Conservation (phyloP, 2,888 invertebrate species). For the Rhingia rostrata region DNA sequence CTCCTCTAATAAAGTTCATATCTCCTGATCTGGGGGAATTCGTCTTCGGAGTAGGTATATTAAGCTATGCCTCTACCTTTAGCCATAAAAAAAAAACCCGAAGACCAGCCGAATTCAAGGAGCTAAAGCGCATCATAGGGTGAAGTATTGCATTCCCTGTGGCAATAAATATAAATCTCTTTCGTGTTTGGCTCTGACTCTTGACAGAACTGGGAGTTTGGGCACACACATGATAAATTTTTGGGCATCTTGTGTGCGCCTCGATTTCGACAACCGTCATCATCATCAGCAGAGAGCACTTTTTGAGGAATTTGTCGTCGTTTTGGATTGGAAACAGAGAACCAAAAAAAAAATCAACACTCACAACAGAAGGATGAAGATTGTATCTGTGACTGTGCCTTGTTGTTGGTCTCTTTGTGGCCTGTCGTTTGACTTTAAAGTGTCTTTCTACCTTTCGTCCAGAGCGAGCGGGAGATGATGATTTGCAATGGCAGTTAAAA, state of each 20-base stretch:
- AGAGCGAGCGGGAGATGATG: conserved; percentile 75
- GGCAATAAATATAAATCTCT: conserved; percentile 72
- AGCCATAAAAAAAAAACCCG: too few species aligned
- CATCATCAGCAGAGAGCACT: conserved; percentile 22
- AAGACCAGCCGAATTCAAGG: conserved; percentile 55
- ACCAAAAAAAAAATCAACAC: conserved; percentile 30
- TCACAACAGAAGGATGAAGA: conserved; percentile 65
- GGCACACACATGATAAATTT: conserved; percentile 56
- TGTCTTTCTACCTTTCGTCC: conserved; percentile 55
- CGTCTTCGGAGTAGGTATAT: conserved; percentile 24
- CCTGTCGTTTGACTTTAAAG: conserved; percentile 47
- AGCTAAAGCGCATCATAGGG: conserved; percentile 66
- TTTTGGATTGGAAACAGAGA: conserved; percentile 8
- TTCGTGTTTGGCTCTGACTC: conserved; percentile 3
- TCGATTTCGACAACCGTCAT: conserved; percentile 12
- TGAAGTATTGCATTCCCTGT: conserved; percentile 68
- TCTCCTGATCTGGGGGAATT: conserved; percentile 72
- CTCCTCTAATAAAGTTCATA: conserved; percentile 72
- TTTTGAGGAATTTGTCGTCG: conserved; percentile 62
- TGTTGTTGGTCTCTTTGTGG: conserved; percentile 59
- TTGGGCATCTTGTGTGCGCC: conserved; percentile 62
- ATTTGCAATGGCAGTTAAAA: conserved; percentile 80
- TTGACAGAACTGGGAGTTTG: conserved; percentile 52
- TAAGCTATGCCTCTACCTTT: too few species aligned
- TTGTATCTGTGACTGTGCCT: conserved; percentile 53